Evolutionary conservation across 1,140 invertebrate genomes (phyloP), one percentile per base, ranked within the genome.

Genomic region (Conus betulinus): DNA sequence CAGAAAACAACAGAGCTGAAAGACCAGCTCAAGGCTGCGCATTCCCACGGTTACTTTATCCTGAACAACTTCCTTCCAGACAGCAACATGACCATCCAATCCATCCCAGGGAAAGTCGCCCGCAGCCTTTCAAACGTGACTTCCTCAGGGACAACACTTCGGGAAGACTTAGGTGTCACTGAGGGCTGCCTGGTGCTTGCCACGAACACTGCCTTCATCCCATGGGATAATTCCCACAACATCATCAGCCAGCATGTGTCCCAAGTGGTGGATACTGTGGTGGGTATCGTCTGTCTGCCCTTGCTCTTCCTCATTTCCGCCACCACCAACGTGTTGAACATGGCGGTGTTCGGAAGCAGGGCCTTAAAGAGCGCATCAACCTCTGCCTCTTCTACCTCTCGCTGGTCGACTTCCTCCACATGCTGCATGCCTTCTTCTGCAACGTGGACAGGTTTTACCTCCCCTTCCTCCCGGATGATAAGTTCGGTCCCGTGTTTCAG

Each of bases 401-500:
- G 11, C 23, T 83, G 20, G 81, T 55, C 8, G 81, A 83, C 53
- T 23, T 83, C 23, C 8, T 23, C 81, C 39, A 83, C 81, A 57
- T 83, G 51, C 23, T 83, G 13, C 81, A 83, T 8, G 23, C 51
- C 53, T 83, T 83, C 53, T 23, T 55, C 53, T 55, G 25, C 10
- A 55, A 83, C 81, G 81, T 83, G 51, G 81, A 83, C 81, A 83
- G 53, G 53, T 13, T 83, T 25, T 83, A 83, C 81, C 81, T 83
- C 51, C 51, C 39, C 8, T 55, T 83, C 76, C 20, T 53, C 51
- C 4, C 76, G 8, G 25, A 39, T 25, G 39, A 7, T 11, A 3
- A 78, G 39, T 17, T 78, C 25, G 76, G 76, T 78, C 76, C 39
- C 7, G 76, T 84, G 55, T 63, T 57, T 57, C 23, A 17, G n/a